These are phyloP conservation scores for Spialia ferax DNA, from an alignment of 2,888 invertebrate genomes.

Conservation along the genomic window DNA sequence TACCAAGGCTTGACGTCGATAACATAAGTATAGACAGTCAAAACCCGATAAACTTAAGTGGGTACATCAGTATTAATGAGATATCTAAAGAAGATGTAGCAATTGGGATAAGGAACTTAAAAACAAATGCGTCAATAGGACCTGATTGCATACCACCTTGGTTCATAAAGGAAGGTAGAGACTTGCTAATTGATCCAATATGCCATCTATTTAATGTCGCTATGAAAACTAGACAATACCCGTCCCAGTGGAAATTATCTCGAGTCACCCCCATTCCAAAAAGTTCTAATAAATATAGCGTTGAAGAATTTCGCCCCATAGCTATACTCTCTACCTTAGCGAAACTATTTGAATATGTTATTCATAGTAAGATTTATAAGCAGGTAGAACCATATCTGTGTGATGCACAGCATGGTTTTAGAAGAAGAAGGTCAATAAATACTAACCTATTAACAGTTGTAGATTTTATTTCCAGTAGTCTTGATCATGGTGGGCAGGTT, in stretches of 20 bases:
- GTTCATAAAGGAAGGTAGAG: constrained; percentile 21
- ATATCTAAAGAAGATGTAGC: constrained; percentile 6
- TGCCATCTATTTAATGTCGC: constrained; percentile 30
- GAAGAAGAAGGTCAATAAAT: constrained; percentile 10
- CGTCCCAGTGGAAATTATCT: constrained; percentile 31
- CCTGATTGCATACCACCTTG: constrained; percentile 20
- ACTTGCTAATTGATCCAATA: constrained; percentile 15
- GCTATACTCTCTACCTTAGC: constrained; percentile 27
- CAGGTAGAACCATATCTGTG: constrained; percentile 21
- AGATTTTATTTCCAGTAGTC: constrained; percentile 27
- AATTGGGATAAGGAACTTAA: background rate
- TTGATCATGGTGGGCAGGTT: constrained; percentile 41
- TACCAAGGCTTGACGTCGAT: constrained; percentile 1
- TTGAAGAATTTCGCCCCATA: constrained; percentile 28
- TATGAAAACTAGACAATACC: constrained; percentile 26
- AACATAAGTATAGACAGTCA: background rate
- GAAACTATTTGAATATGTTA: constrained; percentile 17
- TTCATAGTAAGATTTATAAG: constrained; percentile 10
- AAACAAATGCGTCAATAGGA: background rate
- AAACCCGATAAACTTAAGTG: background rate
- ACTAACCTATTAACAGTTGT: constrained; percentile 34
- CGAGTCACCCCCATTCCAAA: constrained; percentile 32
- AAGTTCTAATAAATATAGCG: background rate
- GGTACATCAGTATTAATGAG: background rate
- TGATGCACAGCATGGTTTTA: constrained; percentile 20